A percentile compares a stretch with the other conserved stretches of the same genome.
These are phyloP conservation scores for Fistularia tabacaria DNA, from an alignment of 2,797 vertebrate species.

Conservation along the genomic window DNA sequence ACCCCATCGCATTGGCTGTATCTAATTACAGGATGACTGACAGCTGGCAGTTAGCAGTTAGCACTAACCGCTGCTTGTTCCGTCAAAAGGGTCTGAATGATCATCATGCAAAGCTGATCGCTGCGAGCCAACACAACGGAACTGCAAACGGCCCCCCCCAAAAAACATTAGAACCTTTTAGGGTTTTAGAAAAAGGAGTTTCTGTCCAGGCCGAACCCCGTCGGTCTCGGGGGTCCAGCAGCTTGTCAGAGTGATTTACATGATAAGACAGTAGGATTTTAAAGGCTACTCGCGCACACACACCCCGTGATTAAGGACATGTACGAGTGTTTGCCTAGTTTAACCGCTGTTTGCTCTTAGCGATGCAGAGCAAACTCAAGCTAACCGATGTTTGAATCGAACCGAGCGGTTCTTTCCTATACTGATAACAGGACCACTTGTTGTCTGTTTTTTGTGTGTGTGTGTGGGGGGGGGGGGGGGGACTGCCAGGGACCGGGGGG, in stretches of 20 bases:
- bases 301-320: not conserved
- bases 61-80: too few relatives aligned
- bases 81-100: too few relatives aligned
- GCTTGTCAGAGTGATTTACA: not conserved
- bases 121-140: too few relatives aligned
- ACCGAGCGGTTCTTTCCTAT: not conserved
- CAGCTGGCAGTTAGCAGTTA: too few relatives aligned
- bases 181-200: not conserved
- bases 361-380: constrained; percentile 9
- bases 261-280: not conserved
- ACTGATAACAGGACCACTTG: too few relatives aligned
- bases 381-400: constrained; percentile 6
- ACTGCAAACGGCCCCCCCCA: too few relatives aligned
- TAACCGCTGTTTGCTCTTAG: constrained; percentile 7
- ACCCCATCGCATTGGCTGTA: too few relatives aligned
- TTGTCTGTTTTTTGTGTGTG: too few relatives aligned
- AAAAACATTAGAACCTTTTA: not conserved
- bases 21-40: too few relatives aligned
- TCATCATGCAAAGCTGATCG: too few relatives aligned
- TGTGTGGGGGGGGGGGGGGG: too few relatives aligned
- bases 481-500: not conserved
- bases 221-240: not conserved
- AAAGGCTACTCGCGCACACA: constrained; percentile 1
- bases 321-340: constrained; percentile 4
- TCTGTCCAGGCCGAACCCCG: too few relatives aligned